Conservation (phyloP, 2,113 vertebrate genomes). For the Podiceps cristatus region DNA sequence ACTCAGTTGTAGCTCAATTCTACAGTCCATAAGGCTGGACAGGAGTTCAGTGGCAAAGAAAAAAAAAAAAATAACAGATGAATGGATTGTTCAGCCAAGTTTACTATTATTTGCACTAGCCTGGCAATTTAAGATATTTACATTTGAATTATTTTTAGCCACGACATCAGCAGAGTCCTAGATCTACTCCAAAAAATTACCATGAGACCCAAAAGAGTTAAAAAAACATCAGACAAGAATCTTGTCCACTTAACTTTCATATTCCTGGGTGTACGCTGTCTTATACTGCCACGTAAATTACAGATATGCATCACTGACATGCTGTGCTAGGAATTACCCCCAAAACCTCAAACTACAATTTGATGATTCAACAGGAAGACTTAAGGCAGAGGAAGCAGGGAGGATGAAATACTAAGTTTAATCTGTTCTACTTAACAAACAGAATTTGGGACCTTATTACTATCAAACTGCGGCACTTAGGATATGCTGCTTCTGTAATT, state of each 20-base stretch:
- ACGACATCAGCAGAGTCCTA: neutral
- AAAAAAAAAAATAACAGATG: neutral
- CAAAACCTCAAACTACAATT: constrained; percentile 9
- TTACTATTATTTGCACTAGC: neutral
- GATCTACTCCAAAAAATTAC: neutral
- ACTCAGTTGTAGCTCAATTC: neutral
- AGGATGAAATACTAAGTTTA: neutral
- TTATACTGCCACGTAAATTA: neutral
- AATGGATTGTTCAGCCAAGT: neutral
- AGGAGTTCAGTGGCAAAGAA: neutral
- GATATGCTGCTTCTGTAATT: neutral
- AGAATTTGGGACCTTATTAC: neutral
- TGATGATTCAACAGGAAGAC: constrained; percentile 1
- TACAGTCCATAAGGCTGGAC: neutral
- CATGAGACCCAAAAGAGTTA: neutral
- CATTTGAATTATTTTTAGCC: neutral
- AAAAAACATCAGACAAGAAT: neutral
- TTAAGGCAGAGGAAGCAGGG: neutral
- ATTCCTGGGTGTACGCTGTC: neutral
- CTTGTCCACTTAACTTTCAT: neutral
- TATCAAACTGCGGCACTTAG: neutral
- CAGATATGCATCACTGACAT: neutral
- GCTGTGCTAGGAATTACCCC: neutral
- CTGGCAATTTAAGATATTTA: neutral
- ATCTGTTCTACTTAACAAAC: neutral